These are phyloP conservation scores for Drosophila bunnanda DNA, from an alignment of 2,888 invertebrate genomes.

Conservation along the genomic window DNA sequence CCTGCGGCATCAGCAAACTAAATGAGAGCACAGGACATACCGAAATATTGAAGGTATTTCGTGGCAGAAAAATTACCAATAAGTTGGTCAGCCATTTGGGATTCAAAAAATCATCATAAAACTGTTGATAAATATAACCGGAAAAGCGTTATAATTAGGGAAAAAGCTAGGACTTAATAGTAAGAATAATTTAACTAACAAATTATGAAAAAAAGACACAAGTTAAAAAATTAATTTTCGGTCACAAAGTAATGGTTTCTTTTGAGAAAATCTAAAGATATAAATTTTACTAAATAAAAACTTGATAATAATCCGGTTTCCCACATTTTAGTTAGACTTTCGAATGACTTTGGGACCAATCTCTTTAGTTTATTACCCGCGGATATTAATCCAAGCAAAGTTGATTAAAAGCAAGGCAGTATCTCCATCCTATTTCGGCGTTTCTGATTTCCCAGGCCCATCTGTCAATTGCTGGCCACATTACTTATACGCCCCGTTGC, in stretches of 20 bases:
- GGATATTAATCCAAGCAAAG: neutral
- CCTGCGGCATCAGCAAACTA: slow-evolving; percentile 35
- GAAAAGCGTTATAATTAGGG: neutral
- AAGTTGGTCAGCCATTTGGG: slow-evolving; percentile 3
- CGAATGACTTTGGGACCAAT: neutral
- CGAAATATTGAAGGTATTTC: slow-evolving; percentile 9
- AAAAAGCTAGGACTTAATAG: neutral
- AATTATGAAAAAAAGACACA: neutral
- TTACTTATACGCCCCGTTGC: slow-evolving; percentile 23
- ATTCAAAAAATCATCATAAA: neutral
- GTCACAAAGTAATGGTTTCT: neutral
- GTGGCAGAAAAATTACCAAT: slow-evolving; percentile 9
- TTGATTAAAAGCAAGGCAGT: neutral
- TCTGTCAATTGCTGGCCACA: slow-evolving; percentile 39
- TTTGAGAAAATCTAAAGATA: neutral
- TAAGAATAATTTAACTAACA: neutral
- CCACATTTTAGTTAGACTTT: neutral
- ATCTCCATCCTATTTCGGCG: no score
- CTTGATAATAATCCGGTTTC: neutral
- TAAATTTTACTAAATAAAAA: neutral
- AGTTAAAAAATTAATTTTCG: neutral
- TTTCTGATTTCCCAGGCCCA: slow-evolving; percentile 8
- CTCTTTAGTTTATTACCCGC: neutral
- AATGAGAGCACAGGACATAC: slow-evolving; percentile 6
- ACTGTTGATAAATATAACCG: neutral